Evolutionary conservation across 2,888 invertebrate species (phyloP), one percentile per base, ranked within the genome.

Genomic region (Antheraea yamamai): DNA sequence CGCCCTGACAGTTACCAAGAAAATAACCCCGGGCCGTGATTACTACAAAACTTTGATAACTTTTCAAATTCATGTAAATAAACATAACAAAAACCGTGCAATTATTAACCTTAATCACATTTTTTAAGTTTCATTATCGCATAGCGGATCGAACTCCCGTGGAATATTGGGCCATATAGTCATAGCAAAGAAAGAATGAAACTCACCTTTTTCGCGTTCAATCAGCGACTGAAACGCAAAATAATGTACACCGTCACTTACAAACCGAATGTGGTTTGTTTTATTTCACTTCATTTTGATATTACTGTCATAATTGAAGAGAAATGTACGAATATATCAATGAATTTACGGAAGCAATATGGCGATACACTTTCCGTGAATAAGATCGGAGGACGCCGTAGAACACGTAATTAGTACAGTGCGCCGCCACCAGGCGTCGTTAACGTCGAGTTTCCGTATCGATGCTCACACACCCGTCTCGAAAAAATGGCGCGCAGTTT

Each of bases 41-140:
- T 86, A 85, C 87, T 78, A 93, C 92, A 94, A 94, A 94, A 93
- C 94, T 94, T 94, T 94, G 93, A 86, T 92, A 93, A 93, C 87
- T 94, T 94, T 94, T 94, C 92, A 94, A 95, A 94, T 94, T 94
- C 94, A 94, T 94, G 95, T 95, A 95, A 95, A 95, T 94, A 95
- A 95, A 94, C 95, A 95, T 93, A 94, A 95, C 94, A 94, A 95
- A 94, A 95, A 94, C 92, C 95, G 95, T 90, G 95, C 95, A 95
- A 95, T 95, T 95, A 95, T 95, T 95, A 95, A 94, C 95, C 95
- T 95, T 95, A 95, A 95, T 95, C 94, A 92, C 95, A 93, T 95
- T 95, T 95, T 95, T 94, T 95, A 95, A 95, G 95, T 95, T 95
- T 95, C 95, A 95, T 95, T 95, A 95, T 95, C 95, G 95, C 95